phyloP scores from a whole-genome alignment of 2,113 vertebrate genomes.

The Hippocampus mohnikei region DNA sequence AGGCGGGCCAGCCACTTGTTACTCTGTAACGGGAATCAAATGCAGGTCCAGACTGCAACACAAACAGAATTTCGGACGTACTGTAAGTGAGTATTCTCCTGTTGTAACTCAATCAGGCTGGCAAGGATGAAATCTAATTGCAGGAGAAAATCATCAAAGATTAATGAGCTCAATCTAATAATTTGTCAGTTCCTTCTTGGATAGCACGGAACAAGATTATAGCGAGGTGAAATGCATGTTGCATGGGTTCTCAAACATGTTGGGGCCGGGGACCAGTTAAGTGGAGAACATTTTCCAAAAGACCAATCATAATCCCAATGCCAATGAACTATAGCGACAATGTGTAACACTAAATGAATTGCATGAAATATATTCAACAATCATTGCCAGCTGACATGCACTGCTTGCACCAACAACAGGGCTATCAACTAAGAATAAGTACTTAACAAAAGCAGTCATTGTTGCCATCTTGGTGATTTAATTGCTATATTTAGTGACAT shows the following conservation, averaged over 20 bases:
- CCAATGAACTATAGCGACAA: not conserved
- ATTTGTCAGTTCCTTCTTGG: slow-evolving; percentile 6
- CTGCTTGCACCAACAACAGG: too few species aligned
- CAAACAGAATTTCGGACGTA: not conserved
- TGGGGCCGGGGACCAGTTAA: not conserved
- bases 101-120: slow-evolving; percentile 14
- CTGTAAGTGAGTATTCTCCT: slow-evolving; percentile 2
- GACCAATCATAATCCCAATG: not conserved
- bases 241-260: not conserved
- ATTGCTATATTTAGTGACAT: too few species aligned
- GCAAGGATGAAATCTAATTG: slow-evolving; percentile 25
- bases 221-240: not conserved
- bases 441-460: too few species aligned
- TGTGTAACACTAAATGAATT: too few species aligned
- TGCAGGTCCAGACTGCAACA: not conserved
- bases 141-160: slow-evolving; percentile 27
- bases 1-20: not conserved
- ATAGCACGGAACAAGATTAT: not conserved
- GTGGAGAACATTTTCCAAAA: not conserved
- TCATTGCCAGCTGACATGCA: too few species aligned
- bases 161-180: slow-evolving; percentile 20
- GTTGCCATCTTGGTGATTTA: too few species aligned
- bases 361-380: too few species aligned
- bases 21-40: slow-evolving; percentile 4
- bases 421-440: too few species aligned